Base-by-base conservation (phyloP, 2,113 vertebrate species). In the Ondatra zibethicus region DNA sequence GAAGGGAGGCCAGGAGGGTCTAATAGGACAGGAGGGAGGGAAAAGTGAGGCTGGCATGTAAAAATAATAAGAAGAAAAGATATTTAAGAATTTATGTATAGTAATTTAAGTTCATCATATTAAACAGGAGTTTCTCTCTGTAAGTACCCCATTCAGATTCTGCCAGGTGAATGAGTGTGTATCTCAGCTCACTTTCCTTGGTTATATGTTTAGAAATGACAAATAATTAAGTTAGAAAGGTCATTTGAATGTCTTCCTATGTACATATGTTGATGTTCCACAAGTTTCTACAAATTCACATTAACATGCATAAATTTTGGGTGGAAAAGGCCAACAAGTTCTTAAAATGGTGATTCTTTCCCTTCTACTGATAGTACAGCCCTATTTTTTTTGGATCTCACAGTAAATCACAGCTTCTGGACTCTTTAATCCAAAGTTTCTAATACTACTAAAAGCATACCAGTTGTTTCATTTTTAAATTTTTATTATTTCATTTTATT, bases 361-460 rank as follows among this genome's bases (percentile, higher is more conserved):
- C 1, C 65, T 70, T 93, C 52, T 72, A 50, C 25, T 76, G 6
- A 70, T 33, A 85, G 19, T 14, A 27, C 45, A 87, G 27, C 33
- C 9, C 12, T 84, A 27, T 36, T 63, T 27, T 93, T 63, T 91
- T 88, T 76, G 31, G 47, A 50, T 84, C 85, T 98, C 78, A 87
- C 1, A 84, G 63, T 33, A 89, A 84, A 17, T 84, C 68, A n/a
- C 25, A 47, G 63, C 45, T 33, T 17, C 68, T 94, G 55, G 82
- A 23, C 39, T 61, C 36, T 88, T 87, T 82, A 61, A 90, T 36
- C 21, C 17, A 87, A 76, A 87, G 42, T 75, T 75, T 93, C 58
- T 42, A 92, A 89, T 82, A 63, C 85, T 95, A 88, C 81, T 89
- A 76, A 92, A 92, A 76, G 52, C 11, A 50, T 12, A 39, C 58